Evolutionary conservation across 2,797 vertebrate genomes (phyloP).

Genomic region (Myotis myotis): DNA sequence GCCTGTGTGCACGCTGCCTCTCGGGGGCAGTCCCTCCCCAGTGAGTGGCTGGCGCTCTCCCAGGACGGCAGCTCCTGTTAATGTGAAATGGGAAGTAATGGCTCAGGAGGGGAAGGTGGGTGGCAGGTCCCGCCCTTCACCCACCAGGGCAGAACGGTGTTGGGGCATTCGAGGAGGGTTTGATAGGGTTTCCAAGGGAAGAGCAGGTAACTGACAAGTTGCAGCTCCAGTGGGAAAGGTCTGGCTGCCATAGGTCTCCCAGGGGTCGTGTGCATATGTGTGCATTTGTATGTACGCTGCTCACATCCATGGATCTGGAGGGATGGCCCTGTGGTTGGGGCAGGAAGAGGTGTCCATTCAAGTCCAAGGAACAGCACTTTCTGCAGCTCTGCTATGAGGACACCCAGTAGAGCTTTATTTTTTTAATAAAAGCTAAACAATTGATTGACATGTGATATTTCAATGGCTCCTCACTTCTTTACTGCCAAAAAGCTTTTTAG

Average conservation of each 20-base stretch:
- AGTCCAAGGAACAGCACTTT: background rate
- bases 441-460: background rate
- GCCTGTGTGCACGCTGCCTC: background rate
- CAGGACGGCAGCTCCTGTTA: rapidly evolving
- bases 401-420: background rate
- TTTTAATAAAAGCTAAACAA: background rate
- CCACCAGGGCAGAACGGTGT: background rate
- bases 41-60: rapidly evolving
- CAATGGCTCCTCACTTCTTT: background rate
- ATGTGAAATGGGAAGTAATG: rapidly evolving
- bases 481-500: constrained; percentile 12
- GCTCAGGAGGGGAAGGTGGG: background rate
- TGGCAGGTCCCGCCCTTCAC: background rate
- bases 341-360: background rate
- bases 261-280: background rate
- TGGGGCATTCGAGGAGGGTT: background rate
- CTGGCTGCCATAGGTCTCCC: background rate
- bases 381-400: background rate
- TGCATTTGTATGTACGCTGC: background rate
- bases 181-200: rapidly evolving
- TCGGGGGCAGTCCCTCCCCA: rapidly evolving
- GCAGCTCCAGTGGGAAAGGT: background rate
- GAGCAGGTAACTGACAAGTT: background rate
- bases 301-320: rapidly evolving
- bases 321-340: background rate